Base-by-base conservation (phyloP, 2,888 invertebrate genomes). In the Altica lythri region DNA sequence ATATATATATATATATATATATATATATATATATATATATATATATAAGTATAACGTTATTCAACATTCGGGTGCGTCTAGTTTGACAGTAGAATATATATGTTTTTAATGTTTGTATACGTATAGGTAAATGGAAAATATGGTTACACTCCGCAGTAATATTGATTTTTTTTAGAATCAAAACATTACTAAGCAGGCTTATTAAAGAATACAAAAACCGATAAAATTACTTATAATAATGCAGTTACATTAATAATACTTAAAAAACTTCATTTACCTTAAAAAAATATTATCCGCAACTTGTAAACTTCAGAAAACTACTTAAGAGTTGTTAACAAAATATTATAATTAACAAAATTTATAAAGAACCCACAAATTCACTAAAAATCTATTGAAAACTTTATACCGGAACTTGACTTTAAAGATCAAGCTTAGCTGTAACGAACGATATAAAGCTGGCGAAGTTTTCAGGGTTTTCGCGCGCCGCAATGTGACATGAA, bases 401-500 rank as follows among this genome's bases (percentile, higher is more conserved):
- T 34, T 34, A 16, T 4, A 2, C 5, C 34, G 16, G 9, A 34
- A 14, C 14, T 34, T 16, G 16, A 34, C 5, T 19, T 38, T 12
- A 17, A 6, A 18, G n/a, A 5, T 38, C 38, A 6, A 37, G 10
- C 38, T 18, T n/a, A 16, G 5, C 34, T 4, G 4, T 5, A 25
- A 8, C 12, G 22, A 13, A 5, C 40, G 40, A 40, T n/a, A 10
- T 29, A 29, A 18, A 37, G 37, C 18, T 19, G 4, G n/a, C 37
- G 37, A 40, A 5, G 34, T 34, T 34, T 38, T 19, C 19, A 12
- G 19, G 5, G 12, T 10, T 22, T 19, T n/a, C 22, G 40, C 40
- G 22, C 40, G 40, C 12, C 40, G 40, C 40, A 13, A 18, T 40
- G 40, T 13, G 8, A 5, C 40, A 9, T 22, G 13, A 14, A 12